Evolutionary conservation across 1,140 invertebrate genomes (phyloP), one percentile per base, ranked within the genome.

Genomic region (Oryzaephilus surinamensis): DNA sequence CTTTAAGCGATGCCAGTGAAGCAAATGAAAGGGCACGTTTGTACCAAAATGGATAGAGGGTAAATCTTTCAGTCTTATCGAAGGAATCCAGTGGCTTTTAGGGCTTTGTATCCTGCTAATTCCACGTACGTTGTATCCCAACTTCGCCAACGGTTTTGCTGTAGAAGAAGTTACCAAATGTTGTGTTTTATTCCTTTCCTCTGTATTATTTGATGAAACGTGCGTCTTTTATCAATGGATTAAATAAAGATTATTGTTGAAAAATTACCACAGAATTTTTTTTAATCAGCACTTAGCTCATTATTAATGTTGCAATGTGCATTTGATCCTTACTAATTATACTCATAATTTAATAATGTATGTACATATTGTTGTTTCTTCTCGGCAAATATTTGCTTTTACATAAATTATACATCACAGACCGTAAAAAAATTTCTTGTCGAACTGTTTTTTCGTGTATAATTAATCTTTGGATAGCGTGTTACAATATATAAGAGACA

Each of bases 11-110:
- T 42, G 36, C 42, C 43, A 46, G 38, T 38, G 32, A 40, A 47
- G 48, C 45, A 52, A 55, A 55, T 55, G 54, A 55, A 55, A 54
- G 49, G 46, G 45, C 46, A 55, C 51, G 53, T 55, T 53, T 46
- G 47, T 53, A 44, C 47, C 49, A 48, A 49, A 53, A 54, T 48
- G 51, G 54, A 55, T 54, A 42, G 54, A 48, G 44, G 50, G 46
- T 53, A 55, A 55, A 54, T 54, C 54, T 55, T 55, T 55, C 49
- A 52, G 43, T 42, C 44, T 55, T 55, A 55, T 55, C 53, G 51
- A 48, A 46, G 40, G 46, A 49, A 50, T 52, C 45, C 52, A 52
- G 39, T 48, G 46, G 51, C 53, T 53, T 53, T 43, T 49, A 45
- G 33, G 45, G 51, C 47, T 55, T 52, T 55, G 51, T 54, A 55